phyloP scores from a whole-genome alignment of 2,113 vertebrate species.

The Stomatorhinus ivindoensis region DNA sequence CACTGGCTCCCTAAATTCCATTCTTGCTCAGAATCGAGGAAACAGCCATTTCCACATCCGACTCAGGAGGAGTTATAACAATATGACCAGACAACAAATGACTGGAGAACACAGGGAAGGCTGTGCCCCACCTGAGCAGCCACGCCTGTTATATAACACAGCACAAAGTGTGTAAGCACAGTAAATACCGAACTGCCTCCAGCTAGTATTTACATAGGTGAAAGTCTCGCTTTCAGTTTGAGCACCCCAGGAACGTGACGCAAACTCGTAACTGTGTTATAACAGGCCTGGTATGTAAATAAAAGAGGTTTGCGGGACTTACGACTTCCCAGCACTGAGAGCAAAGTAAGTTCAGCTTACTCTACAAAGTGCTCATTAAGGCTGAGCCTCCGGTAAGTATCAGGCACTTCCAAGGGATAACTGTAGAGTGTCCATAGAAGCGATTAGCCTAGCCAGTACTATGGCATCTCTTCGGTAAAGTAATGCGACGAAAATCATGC shows the following conservation, averaged over 20 bases:
- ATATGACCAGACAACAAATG: neutral
- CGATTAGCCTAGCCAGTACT: neutral
- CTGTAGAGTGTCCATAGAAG: neutral
- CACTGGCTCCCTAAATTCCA: neutral
- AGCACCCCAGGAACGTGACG: neutral
- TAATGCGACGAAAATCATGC: neutral
- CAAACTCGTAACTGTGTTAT: neutral
- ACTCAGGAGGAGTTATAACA: neutral
- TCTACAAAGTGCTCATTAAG: constrained; percentile 14
- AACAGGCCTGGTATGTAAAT: constrained; percentile 20
- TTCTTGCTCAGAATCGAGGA: neutral
- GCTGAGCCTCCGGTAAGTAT: constrained; percentile 3
- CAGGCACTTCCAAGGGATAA: neutral
- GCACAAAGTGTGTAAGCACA: neutral
- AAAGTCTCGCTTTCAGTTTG: neutral
- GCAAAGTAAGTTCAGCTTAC: constrained; percentile 10
- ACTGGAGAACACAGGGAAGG: neutral
- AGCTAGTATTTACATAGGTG: neutral
- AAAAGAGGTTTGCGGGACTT: neutral
- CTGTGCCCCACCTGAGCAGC: neutral
- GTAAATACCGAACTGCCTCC: neutral
- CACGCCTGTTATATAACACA: neutral
- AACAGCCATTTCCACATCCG: neutral
- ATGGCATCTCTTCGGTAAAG: neutral
- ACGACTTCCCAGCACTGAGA: neutral